Evolutionary conservation across 2,888 invertebrate genomes (phyloP), one percentile per base, ranked within the genome.

Genomic region (Mesopsocus fuscifrons): DNA sequence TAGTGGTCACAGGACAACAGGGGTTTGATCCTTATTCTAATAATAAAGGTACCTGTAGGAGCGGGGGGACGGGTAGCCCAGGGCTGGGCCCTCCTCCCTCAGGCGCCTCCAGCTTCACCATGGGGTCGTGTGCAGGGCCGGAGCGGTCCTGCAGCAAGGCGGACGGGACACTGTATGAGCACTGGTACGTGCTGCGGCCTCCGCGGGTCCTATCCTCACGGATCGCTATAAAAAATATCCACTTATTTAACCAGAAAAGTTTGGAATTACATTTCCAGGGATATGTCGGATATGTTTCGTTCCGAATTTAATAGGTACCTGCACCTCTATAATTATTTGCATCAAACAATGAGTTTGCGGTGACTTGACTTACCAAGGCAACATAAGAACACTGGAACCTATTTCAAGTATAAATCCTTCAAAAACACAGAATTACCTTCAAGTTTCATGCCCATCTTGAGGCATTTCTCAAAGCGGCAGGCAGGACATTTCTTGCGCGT

Each of bases 401-500:
- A n/a, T n/a, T n/a, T n/a, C n/a, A n/a, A n/a, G n/a, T n/a, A n/a
- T n/a, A n/a, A n/a, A n/a, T n/a, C n/a, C n/a, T n/a, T n/a, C n/a
- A n/a, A n/a, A n/a, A n/a, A n/a, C n/a, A n/a, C n/a, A n/a, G n/a
- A n/a, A n/a, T n/a, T 59, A 82, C 83, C 82, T 74, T 95, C 94
- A 34, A 94, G 66, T 61, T 91, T 92, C 95, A 95, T 95, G 46
- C 95, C 95, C 61, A 87, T 88, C 33, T 82, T 80, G 20, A 94
- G 70, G 59, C 95, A 95, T 66, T 92, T 92, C 54, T 91, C 88
- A 58, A 95, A 95, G 30, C 95, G 72, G 57, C 95, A 95, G 2
- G 94, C 92, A 0, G 95, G 94, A 56, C 95, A 95, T 60, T 95
- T 95, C 59, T 95, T 95, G 46, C 94, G 68, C 2, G 92, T 94